Evolutionary conservation across 2,797 vertebrate species (phyloP), one percentile per base, ranked within the genome.

Genomic region (Psittacula echo): DNA sequence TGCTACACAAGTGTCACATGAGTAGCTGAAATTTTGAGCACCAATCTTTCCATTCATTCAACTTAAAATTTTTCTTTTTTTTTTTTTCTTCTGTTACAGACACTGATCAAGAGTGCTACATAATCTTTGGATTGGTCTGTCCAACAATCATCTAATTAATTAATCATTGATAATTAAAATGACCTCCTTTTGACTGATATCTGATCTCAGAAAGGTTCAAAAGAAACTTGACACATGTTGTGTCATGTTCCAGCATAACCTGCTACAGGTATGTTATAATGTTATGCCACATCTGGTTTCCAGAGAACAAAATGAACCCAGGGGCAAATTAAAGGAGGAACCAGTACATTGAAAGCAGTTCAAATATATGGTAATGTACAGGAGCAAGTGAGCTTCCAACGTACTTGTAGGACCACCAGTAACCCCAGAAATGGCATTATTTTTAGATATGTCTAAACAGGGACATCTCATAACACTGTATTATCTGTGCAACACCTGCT

Each of bases 151-250:
- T 97, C 97, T 98, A 97, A 98, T 98, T 97, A 98, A 98, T 98
- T 98, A 98, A 98, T 98, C 89, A 98, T 98, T 97, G 97, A 97
- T 98, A 96, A 97, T 98, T 98, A 96, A 97, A 98, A 97, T 97
- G 98, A 98, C 97, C 98, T 98, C 85, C 89, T 98, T 98, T 97
- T 97, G 98, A 96, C 98, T 97, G 98, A 97, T 96, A 98, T 29
- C 68, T 39, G 97, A 98, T 97, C 97, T 88, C 85, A 94, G 90
- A 73, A 94, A 90, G 75, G 93, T 94, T 98, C 96, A 95, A 96
- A 97, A 96, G 98, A 98, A 98, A 98, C 94, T 95, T 76, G 97
- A 98, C 95, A 93, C 97, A 85, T 96, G 95, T 97, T 98, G 97
- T 97, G 97, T 97, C 96, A 64, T 97, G 97, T 96, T 97, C 97